Conservation (phyloP, 2,888 invertebrate genomes). For the Parapristionchus giblindavisi region DNA sequence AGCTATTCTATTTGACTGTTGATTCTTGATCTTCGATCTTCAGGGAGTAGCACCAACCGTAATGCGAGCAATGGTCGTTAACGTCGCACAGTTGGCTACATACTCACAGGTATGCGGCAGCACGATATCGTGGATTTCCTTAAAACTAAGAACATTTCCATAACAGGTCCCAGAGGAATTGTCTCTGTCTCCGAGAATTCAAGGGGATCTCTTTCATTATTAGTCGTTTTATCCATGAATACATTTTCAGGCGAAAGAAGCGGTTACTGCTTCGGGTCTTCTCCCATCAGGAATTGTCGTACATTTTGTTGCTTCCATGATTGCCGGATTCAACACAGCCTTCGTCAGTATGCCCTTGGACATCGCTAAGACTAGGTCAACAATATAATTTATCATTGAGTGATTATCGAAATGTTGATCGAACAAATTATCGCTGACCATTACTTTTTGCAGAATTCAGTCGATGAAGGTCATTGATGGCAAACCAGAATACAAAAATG, state of each 20-base stretch:
- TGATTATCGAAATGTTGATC: background rate
- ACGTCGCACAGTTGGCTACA: constrained; percentile 93
- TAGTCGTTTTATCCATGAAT: background rate
- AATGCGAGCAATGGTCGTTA: constrained; percentile 88
- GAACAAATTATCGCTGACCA: background rate
- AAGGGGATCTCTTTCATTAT: too few species aligned
- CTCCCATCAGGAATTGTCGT: constrained; percentile 81
- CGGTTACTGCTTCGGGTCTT: constrained; percentile 72
- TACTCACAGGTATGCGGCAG: constrained; percentile 83
- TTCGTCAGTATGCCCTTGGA: constrained; percentile 98
- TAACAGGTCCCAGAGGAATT: background rate
- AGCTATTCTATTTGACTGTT: background rate
- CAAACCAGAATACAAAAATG: constrained; percentile 85
- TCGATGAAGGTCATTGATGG: constrained; percentile 88
- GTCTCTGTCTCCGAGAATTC: too few species aligned
- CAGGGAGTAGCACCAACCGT: constrained; percentile 74
- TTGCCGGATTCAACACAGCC: constrained; percentile 92
- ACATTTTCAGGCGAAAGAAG: constrained; percentile 32
- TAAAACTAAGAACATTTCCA: too few species aligned
- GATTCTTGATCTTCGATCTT: constrained; percentile 13
- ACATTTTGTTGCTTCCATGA: constrained; percentile 64
- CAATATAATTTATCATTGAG: background rate
- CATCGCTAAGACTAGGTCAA: constrained; percentile 92
- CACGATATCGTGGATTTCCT: too few species aligned
- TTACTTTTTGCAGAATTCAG: constrained; percentile 81